phyloP scores from a whole-genome alignment of 2,113 vertebrate species.

The Butorides virescens region DNA sequence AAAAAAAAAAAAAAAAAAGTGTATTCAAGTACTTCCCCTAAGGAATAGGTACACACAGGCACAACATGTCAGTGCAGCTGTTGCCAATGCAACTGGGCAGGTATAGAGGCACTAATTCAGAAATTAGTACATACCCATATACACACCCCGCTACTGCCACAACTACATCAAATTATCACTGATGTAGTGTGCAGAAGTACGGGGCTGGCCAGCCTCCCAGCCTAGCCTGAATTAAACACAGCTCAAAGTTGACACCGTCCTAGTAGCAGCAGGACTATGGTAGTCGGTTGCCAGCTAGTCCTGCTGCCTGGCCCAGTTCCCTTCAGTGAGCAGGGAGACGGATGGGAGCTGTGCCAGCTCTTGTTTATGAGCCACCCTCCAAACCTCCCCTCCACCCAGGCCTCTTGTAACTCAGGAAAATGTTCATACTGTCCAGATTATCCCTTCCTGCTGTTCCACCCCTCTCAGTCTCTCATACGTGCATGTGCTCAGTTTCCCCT shows the following conservation, averaged over 20 bases:
- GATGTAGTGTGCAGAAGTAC: too few relatives aligned
- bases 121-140: fast-evolving
- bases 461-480: neutral
- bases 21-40: neutral
- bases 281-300: neutral
- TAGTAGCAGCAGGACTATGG: neutral
- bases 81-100: neutral
- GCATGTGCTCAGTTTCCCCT: neutral
- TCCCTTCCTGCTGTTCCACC: neutral
- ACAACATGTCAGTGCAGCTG: fast-evolving
- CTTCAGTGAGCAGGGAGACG: neutral
- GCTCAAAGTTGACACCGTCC: neutral
- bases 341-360: neutral
- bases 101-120: fast-evolving
- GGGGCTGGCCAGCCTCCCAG: neutral
- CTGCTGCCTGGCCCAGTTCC: neutral
- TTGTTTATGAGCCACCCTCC: neutral
- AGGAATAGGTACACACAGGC: neutral
- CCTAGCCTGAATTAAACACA: fast-evolving
- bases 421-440: neutral
- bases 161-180: too few relatives aligned
- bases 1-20: too few relatives aligned
- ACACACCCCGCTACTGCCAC: neutral
- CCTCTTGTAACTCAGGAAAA: neutral
- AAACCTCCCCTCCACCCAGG: neutral